phyloP scores from a whole-genome alignment of 2,797 vertebrate genomes.

The Rhyacichthys aspro region DNA sequence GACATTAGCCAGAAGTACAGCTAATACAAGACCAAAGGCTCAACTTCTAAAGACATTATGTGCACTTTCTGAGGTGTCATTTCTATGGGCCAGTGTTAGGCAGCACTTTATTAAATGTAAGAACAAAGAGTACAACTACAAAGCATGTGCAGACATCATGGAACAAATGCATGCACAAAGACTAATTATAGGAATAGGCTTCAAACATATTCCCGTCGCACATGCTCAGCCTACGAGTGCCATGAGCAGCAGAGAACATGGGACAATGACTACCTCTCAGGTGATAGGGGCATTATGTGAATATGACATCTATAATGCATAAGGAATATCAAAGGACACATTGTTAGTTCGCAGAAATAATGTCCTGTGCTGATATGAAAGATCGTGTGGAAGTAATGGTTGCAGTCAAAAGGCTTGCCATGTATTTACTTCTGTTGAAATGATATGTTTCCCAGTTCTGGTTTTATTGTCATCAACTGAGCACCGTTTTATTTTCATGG shows the following conservation, averaged over 20 bases:
- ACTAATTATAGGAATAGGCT: constrained; percentile 58
- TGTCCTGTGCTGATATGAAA: too few species aligned
- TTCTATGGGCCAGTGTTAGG: constrained; percentile 20
- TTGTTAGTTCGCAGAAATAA: too few species aligned
- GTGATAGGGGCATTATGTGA: constrained; percentile 17
- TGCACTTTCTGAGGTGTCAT: constrained; percentile 9
- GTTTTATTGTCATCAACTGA: too few species aligned
- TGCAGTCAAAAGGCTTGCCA: too few species aligned
- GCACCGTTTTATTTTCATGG: too few species aligned
- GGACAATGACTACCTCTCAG: constrained; percentile 12
- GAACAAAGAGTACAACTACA: constrained; percentile 42
- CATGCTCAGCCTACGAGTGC: constrained; percentile 31
- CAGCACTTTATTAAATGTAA: constrained; percentile 19
- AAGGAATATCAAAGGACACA: neutral
- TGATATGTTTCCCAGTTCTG: too few species aligned
- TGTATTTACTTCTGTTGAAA: too few species aligned
- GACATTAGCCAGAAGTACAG: constrained; percentile 9
- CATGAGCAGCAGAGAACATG: constrained; percentile 25
- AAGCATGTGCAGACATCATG: constrained; percentile 37
- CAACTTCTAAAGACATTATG: neutral
- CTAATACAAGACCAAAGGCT: neutral
- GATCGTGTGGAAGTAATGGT: too few species aligned
- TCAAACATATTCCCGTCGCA: constrained; percentile 52
- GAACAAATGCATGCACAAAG: constrained; percentile 30
- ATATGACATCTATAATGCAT: neutral